Evolutionary conservation across 2,113 vertebrate species (phyloP).

Genomic region (Chroicocephalus ridibundus): DNA sequence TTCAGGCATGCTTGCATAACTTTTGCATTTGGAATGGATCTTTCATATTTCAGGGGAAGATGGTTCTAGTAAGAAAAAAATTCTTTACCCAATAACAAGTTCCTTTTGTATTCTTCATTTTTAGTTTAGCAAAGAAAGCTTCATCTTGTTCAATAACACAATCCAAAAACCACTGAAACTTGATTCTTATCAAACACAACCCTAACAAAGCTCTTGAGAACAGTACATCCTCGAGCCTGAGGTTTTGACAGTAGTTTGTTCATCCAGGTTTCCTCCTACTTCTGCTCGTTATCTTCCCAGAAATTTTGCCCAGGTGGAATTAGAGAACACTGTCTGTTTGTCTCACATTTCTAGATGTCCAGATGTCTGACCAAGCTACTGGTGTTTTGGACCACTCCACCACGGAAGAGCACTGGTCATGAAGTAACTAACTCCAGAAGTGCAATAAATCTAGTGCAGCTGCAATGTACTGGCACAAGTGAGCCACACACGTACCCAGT

Average conservation of each 20-base stretch:
- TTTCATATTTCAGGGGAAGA: conserved; percentile 52
- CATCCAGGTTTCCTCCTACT: background rate
- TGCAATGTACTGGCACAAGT: background rate
- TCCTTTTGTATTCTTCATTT: conserved; percentile 13
- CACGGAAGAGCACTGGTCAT: background rate
- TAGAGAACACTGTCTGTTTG: background rate
- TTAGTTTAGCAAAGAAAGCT: background rate
- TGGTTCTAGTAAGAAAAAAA: background rate
- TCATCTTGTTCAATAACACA: background rate
- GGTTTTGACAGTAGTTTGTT: background rate
- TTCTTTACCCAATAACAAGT: background rate
- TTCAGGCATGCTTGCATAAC: conserved; percentile 63
- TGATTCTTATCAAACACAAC: background rate
- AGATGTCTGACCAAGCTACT: background rate
- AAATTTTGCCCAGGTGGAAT: background rate
- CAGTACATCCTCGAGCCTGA: background rate
- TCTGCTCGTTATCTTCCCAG: background rate
- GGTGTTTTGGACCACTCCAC: background rate
- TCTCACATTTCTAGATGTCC: background rate
- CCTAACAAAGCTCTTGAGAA: background rate
- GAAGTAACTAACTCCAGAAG: background rate
- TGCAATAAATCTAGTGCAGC: background rate
- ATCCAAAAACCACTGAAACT: background rate
- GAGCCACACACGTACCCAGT: background rate
- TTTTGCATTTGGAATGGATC: conserved; percentile 57